Base-by-base conservation (phyloP, 1,140 invertebrate species). In the Pachyrhynchus sulphureomaculatus region DNA sequence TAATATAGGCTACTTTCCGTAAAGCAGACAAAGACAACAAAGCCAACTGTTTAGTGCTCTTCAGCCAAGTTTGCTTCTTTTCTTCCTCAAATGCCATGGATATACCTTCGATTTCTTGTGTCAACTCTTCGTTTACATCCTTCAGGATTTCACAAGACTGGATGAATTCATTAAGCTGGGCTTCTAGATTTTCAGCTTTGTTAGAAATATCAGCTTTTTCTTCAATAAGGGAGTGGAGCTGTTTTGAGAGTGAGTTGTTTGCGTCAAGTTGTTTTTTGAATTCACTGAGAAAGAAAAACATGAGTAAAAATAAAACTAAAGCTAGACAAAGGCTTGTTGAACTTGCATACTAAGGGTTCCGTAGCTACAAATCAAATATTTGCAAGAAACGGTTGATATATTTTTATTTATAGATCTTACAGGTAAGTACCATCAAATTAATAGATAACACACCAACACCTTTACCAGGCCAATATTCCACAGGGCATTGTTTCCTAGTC, bases 11-110 rank as follows among this genome's bases (percentile, higher is more conserved):
- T 17, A 65, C 62, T 57, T 57, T 67, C 26, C 64, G 49, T 52
- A 68, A 66, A 52, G 65, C 64, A 20, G 36, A 49, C 32, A 67
- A 66, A 56, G 66, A 68, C 34, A 67, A 55, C 29, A 34, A 49
- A 33, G 61, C 54, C 4, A 72, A 61, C 15, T 70, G 62, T 37
- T 52, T 68, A 21, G 68, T 66, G 33, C 67, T 69, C 42, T 17
- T 64, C 59, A 66, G 52, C 71, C 71, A 72, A 17, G 39, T 49
- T 13, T 64, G 59, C 21, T 70, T 64, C 34, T 69, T 69, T 65
- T 70, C 73, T 56, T 65, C 68, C 5, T 69, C 62, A 18, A 76
- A 52, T 65, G 77, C 72, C 24, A 76, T 66, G 26, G 76, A 67
- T 3, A 74, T 39, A 1, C 69, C 71, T 18, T 70, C 65, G 4